Percentiles rank a stretch among this genome's conserved stretches.
phyloP scores from a whole-genome alignment of 1,140 invertebrate species.

The Prorops nasuta region DNA sequence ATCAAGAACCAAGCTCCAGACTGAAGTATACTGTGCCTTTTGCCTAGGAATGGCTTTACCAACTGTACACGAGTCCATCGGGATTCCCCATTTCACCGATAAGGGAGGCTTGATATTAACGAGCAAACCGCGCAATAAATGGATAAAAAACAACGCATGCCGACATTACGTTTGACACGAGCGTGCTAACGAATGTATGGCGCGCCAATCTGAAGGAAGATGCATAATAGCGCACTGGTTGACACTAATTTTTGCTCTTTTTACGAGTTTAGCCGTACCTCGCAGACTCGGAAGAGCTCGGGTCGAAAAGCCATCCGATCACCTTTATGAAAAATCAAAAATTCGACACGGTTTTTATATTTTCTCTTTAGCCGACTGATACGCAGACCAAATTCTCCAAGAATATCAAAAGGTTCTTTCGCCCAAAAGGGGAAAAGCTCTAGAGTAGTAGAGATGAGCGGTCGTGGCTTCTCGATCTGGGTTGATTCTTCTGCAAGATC shows the following conservation, averaged over 20 bases:
- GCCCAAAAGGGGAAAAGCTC: no score
- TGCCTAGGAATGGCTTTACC: no score
- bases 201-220: conserved; percentile 17
- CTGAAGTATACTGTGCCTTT: no score
- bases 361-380: no score
- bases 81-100: no score
- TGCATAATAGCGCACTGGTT: conserved; percentile 17
- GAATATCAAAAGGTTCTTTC: conserved; percentile 1
- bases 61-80: no score
- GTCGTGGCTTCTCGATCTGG: no score
- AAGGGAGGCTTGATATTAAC: no score
- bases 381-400: no score
- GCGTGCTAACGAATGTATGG: conserved; percentile 12
- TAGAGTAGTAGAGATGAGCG: no score
- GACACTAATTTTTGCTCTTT: conserved; percentile 12
- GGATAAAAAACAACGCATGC: conserved; percentile 4
- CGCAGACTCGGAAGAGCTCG: conserved; percentile 15
- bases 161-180: conserved; percentile 12
- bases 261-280: conserved; percentile 11
- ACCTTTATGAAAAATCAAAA: conserved; percentile 14
- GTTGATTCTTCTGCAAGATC: no score
- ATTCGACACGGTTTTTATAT: conserved; percentile 15
- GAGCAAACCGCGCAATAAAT: conserved; percentile 13
- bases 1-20: no score
- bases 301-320: background rate